Percentiles rank a stretch among this genome's conserved stretches.
Evolutionary conservation across 1,140 invertebrate species (phyloP).

Genomic region (Akabosia matsudoensis): DNA sequence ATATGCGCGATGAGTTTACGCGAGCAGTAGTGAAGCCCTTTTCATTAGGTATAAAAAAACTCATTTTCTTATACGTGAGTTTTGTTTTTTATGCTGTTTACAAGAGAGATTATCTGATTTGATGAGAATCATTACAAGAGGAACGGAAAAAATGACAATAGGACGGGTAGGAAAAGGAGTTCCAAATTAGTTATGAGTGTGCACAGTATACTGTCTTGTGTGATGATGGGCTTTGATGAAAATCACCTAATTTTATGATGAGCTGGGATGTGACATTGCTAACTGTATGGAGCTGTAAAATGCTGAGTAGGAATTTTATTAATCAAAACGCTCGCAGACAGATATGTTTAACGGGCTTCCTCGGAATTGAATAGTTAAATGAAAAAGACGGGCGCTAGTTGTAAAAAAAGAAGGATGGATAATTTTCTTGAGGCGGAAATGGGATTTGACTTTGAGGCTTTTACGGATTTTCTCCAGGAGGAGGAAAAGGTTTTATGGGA

Average conservation of each 20-base stretch:
- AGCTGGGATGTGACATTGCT: background rate
- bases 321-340: too few species aligned
- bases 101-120: constrained; percentile 15
- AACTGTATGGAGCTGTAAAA: background rate
- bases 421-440: background rate
- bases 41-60: background rate
- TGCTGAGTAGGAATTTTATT: background rate
- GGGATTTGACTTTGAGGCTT: background rate
- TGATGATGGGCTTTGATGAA: background rate
- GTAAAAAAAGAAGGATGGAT: background rate
- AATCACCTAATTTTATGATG: constrained; percentile 8
- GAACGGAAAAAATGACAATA: background rate
- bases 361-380: too few species aligned
- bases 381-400: too few species aligned
- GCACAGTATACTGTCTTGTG: background rate
- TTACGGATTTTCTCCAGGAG: background rate
- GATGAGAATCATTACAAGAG: background rate
- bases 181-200: background rate
- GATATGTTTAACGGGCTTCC: too few species aligned
- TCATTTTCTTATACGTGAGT: background rate
- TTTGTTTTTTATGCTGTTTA: constrained; percentile 2
- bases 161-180: background rate
- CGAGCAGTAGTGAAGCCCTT: too few species aligned
- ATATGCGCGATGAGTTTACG: too few species aligned
- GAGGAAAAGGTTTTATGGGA: too few species aligned